Evolutionary conservation across 1,140 invertebrate genomes (phyloP).

Genomic region (Brachionus rotundiformis): DNA sequence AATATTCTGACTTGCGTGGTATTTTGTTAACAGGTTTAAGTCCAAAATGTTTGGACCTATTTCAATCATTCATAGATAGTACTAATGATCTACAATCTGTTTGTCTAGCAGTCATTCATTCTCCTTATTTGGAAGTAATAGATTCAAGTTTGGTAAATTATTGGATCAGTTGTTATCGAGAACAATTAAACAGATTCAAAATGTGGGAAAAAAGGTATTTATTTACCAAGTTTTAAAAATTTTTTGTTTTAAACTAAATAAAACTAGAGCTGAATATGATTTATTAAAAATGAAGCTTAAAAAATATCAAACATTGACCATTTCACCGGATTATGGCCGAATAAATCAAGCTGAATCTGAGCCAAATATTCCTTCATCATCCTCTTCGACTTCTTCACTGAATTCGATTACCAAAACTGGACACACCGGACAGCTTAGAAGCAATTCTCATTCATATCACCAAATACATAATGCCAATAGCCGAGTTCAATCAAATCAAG

Average conservation of each 20-base stretch:
- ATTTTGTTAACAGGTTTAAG: conserved; percentile 76
- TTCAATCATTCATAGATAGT: conserved; percentile 85
- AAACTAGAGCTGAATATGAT: conserved; percentile 53
- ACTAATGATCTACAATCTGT: conserved; percentile 89
- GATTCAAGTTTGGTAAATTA: conserved; percentile 68
- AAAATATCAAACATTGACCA: background rate
- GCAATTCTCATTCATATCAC: background rate
- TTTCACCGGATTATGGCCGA: background rate
- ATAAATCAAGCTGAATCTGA: background rate
- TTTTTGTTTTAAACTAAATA: conserved; percentile 63
- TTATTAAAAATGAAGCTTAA: conserved; percentile 44
- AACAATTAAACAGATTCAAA: conserved; percentile 76
- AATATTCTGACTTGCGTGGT: conserved; percentile 79
- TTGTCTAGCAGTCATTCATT: conserved; percentile 75
- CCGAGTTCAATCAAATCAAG: background rate
- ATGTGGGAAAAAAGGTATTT: conserved; percentile 75
- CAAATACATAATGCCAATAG: background rate
- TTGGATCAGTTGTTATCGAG: conserved; percentile 77
- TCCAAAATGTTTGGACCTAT: conserved; percentile 69
- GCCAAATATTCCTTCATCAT: conserved; percentile 20
- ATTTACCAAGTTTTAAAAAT: conserved; percentile 62
- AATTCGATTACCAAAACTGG: background rate
- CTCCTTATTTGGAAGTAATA: conserved; percentile 69
- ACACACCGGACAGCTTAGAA: background rate
- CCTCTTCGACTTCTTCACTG: background rate